Evolutionary conservation across 2,113 vertebrate species (phyloP), one percentile per base, ranked within the genome.

Genomic region (Pelodiscus sinensis): DNA sequence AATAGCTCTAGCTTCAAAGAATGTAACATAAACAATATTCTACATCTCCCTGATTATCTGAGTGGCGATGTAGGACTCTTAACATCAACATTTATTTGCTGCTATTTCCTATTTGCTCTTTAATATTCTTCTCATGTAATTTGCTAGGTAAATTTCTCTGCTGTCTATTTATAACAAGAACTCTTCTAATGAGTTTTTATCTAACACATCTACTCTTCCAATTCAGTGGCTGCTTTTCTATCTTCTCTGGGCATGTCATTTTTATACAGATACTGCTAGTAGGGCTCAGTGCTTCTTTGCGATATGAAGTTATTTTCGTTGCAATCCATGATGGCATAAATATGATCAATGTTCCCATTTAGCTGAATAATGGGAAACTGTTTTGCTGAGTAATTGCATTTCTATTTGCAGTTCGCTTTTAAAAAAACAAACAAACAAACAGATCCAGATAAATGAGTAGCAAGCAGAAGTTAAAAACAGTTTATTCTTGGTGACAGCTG

Each of bases 311-410:
- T 9, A 71, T 94, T 89, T 93, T 87, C 78, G 65, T 94, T 86
- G 8, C 25, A 62, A 87, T 80, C 38, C n/a, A 93, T 91, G 62
- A 9, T 11, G 27, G 15, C 58, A 86, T 80, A 86, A 94, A 84
- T 79, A 79, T 81, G 35, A 81, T 94, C 62, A 80, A 71, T 86
- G 79, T 65, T 91, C 31, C 44, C 65, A 75, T 88, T 96, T 90
- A 90, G 81, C 31, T 84, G 82, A 75, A 84, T 85, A 31, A 50
- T 68, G 89, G 95, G 79, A 95, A 92, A 81, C 4, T 83, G 24
- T 92, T 96, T 90, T 94, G 54, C 55, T 93, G 91, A 90, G 73
- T 86, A 94, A 84, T 38, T 94, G 87, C 80, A 84, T 78, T 91
- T 94, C 50, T 85, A 7, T 90, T 96, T 94, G 75, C n/a, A 84